Evolutionary conservation across 2,888 invertebrate genomes (phyloP).

Genomic region (Coelopa pilipes): DNA sequence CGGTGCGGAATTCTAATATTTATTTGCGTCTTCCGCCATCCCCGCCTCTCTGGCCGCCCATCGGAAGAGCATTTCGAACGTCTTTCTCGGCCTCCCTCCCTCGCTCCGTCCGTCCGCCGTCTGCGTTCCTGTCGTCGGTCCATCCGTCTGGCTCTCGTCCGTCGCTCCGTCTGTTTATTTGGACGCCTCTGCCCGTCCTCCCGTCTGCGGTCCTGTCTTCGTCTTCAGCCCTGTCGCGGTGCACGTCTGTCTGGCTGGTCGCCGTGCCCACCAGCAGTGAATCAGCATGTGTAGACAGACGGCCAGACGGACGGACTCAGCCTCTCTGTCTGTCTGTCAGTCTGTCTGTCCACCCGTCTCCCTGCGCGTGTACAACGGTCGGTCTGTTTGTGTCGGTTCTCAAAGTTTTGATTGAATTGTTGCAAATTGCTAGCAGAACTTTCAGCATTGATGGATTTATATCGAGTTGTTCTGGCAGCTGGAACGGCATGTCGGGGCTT

Average conservation of each 20-base stretch:
- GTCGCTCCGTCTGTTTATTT: constrained; percentile 11
- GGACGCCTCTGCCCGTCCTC: background rate
- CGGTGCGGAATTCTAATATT: constrained; percentile 9
- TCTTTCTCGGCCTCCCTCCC: too few species aligned
- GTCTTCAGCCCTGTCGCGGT: too few species aligned
- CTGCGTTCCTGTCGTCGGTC: background rate
- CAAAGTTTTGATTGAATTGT: constrained; percentile 63
- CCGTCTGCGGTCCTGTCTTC: background rate
- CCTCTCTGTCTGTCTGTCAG: too few species aligned
- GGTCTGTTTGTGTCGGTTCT: constrained; percentile 35
- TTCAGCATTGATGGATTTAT: constrained; percentile 34
- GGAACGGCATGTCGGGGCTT: constrained; percentile 8
- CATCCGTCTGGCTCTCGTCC: constrained; percentile 19
- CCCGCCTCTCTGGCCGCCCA: background rate
- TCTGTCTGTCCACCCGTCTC: constrained; percentile 14
- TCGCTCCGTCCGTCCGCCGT: constrained; percentile 6
- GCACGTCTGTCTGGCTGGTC: constrained; percentile 44
- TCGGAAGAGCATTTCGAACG: background rate
- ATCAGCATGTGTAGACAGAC: constrained; percentile 3
- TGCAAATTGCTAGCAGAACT: constrained; percentile 60
- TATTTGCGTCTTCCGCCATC: constrained; percentile 21
- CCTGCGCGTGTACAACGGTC: constrained; percentile 16
- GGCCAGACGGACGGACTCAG: background rate
- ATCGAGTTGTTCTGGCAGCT: constrained; percentile 38
- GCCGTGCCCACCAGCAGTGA: constrained; percentile 44